Base-by-base conservation (phyloP, 2,797 vertebrate genomes). In the Fistularia tabacaria region DNA sequence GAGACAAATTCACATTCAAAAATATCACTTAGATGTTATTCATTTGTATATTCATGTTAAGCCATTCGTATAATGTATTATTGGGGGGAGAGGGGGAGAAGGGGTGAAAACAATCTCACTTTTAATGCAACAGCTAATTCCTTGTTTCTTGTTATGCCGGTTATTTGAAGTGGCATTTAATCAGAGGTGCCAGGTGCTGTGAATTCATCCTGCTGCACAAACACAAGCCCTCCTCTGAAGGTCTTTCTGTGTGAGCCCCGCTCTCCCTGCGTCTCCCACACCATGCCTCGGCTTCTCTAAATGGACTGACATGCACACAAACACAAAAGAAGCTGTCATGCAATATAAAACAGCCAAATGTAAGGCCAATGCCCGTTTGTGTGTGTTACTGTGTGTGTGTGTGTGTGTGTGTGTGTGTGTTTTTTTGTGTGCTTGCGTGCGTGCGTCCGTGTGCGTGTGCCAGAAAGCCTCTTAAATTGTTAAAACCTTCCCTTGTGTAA, bases 401-500 rank as follows among this genome's bases (percentile, higher is more conserved):
- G 49, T 62, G 55, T 58, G 14, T 48, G 8, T 36, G 14, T 25
- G 8, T 44, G 9, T n/a, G n/a, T n/a, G n/a, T n/a, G n/a, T n/a
- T n/a, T n/a, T n/a, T n/a, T n/a, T n/a, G n/a, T n/a, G n/a, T n/a
- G n/a, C n/a, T n/a, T n/a, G n/a, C n/a, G n/a, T n/a, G n/a, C n/a
- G n/a, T n/a, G n/a, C n/a, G n/a, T n/a, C n/a, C n/a, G n/a, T n/a
- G 42, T 7, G 42, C 6, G 38, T 57, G 40, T 54, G 45, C 73
- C 59, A 59, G 57, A 71, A 57, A 56, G 63, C 56, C 62, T 74
- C 42, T 39, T 74, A 51, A 67, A 78, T 80, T 69, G 60, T 80
- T 77, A 62, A 84, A 82, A 62, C 59, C 64, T 64, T 62, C 38
- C 52, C 41, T 69, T 57, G 61, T 72, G 69, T 76, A 81, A 74